A percentile compares a stretch with the other conserved stretches of the same genome.
These are phyloP conservation scores for Drosophila punjabiensis DNA, from an alignment of 1,140 invertebrate genomes.

Conservation along the genomic window DNA sequence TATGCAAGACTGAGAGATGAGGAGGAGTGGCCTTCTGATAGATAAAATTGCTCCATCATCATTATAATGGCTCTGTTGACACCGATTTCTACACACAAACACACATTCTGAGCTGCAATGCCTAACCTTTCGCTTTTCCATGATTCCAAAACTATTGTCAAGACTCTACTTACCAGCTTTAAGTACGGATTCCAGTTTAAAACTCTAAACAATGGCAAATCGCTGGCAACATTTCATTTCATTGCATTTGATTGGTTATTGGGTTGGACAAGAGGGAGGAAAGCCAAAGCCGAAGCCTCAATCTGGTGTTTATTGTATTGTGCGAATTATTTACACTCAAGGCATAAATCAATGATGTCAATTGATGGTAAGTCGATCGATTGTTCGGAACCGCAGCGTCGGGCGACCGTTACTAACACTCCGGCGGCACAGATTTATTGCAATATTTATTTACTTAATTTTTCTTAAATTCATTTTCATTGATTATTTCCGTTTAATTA, in stretches of 20 bases:
- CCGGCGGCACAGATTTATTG: slow-evolving; percentile 56
- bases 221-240: slow-evolving; percentile 65
- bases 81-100: slow-evolving; percentile 16
- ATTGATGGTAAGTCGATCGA: slow-evolving; percentile 32
- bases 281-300: slow-evolving; percentile 54
- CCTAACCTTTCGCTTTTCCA: slow-evolving; percentile 47
- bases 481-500: slow-evolving; percentile 61
- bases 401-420: slow-evolving; percentile 58
- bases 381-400: slow-evolving; percentile 35
- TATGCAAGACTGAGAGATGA: slow-evolving; percentile 34
- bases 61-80: slow-evolving; percentile 34
- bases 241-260: slow-evolving; percentile 65
- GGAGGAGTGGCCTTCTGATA: slow-evolving; percentile 35
- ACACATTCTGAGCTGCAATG: slow-evolving; percentile 45
- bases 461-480: slow-evolving; percentile 34
- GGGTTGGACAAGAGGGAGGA: slow-evolving; percentile 12
- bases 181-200: slow-evolving; percentile 41
- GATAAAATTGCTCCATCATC: slow-evolving; percentile 47
- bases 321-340: slow-evolving; percentile 74
- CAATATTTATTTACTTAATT: slow-evolving; percentile 47
- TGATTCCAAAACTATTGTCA: slow-evolving; percentile 17
- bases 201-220: slow-evolving; percentile 49
- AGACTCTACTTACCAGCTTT: slow-evolving; percentile 40
- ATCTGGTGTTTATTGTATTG: slow-evolving; percentile 58
- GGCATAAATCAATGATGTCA: slow-evolving; percentile 67